Percentiles rank a stretch among this genome's conserved stretches.
phyloP scores from a whole-genome alignment of 2,888 invertebrate species.

The Andrena praecox region DNA sequence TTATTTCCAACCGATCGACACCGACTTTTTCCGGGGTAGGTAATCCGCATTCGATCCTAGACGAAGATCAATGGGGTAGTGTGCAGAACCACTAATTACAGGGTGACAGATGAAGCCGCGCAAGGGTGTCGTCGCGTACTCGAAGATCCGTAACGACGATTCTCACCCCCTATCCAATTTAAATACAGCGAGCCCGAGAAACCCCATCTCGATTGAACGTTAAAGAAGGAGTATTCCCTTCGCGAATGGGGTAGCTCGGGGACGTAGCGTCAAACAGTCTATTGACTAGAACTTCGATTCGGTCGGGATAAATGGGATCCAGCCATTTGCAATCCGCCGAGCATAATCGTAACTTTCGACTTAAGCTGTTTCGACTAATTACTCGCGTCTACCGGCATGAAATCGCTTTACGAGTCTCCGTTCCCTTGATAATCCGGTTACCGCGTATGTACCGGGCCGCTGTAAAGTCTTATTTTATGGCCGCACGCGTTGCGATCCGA shows the following conservation, averaged over 20 bases:
- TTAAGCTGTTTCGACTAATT: slow-evolving; percentile 54
- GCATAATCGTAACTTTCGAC: slow-evolving; percentile 52
- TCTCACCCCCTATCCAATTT: too few species aligned
- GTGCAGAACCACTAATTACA: too few species aligned
- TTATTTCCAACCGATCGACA: slow-evolving; percentile 53
- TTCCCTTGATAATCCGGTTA: slow-evolving; percentile 56
- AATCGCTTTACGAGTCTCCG: slow-evolving; percentile 44
- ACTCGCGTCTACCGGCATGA: slow-evolving; percentile 39
- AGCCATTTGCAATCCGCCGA: slow-evolving; percentile 7
- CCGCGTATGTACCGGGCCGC: slow-evolving; percentile 31
- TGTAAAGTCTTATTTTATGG: slow-evolving; percentile 61
- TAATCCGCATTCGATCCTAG: too few species aligned
- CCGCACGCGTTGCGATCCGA: slow-evolving; percentile 30
- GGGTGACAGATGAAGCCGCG: too few species aligned
- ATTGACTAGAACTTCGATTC: slow-evolving; percentile 23
- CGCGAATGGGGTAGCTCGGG: not conserved
- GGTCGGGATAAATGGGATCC: slow-evolving; percentile 24
- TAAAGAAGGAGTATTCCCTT: not conserved
- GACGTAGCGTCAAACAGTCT: not conserved
- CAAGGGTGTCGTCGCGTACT: too few species aligned
- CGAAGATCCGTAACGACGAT: too few species aligned
- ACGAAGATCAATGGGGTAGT: too few species aligned
- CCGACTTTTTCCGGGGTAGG: slow-evolving; percentile 10
- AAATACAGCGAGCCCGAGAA: too few species aligned
- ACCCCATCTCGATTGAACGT: not conserved